These are phyloP conservation scores for Parelbella ahira DNA, from an alignment of 2,888 invertebrate species.

Conservation along the genomic window DNA sequence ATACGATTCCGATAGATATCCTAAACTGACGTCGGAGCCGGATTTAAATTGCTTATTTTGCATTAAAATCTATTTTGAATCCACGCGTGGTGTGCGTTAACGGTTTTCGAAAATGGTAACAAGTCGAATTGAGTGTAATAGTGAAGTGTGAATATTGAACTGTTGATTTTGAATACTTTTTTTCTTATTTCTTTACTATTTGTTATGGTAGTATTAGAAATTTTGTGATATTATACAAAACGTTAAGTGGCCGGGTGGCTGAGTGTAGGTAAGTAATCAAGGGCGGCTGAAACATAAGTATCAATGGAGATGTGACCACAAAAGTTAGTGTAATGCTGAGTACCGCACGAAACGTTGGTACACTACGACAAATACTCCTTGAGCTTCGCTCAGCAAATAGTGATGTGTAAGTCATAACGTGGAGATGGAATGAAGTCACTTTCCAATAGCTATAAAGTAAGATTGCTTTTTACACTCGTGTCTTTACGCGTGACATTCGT, in stretches of 20 bases:
- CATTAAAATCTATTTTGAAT: too few relatives aligned
- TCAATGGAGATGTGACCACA: constrained; percentile 58
- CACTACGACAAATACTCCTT: constrained; percentile 34
- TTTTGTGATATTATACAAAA: neutral
- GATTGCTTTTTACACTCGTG: too few relatives aligned
- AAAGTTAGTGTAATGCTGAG: constrained; percentile 38
- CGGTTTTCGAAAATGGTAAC: constrained; percentile 8
- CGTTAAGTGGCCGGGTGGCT: too few relatives aligned
- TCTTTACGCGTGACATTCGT: too few relatives aligned
- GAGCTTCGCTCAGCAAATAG: constrained; percentile 30
- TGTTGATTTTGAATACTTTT: neutral
- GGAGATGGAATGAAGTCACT: neutral
- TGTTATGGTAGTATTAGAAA: neutral
- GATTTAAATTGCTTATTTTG: too few relatives aligned
- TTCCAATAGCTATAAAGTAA: too few relatives aligned
- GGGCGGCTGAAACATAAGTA: constrained; percentile 46
- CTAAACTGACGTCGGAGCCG: too few relatives aligned
- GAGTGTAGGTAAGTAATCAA: constrained; percentile 33
- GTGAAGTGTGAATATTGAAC: neutral
- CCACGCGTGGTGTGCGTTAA: neutral
- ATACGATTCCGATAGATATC: too few relatives aligned
- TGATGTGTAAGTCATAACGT: constrained; percentile 1
- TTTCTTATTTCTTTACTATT: constrained; percentile 17
- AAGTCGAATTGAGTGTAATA: neutral
- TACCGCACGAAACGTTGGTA: constrained; percentile 36